Percentiles rank a stretch among this genome's conserved stretches.
These are phyloP conservation scores for Phrynocephalus vlangalii DNA, from an alignment of 2,797 vertebrate genomes.

Conservation along the genomic window DNA sequence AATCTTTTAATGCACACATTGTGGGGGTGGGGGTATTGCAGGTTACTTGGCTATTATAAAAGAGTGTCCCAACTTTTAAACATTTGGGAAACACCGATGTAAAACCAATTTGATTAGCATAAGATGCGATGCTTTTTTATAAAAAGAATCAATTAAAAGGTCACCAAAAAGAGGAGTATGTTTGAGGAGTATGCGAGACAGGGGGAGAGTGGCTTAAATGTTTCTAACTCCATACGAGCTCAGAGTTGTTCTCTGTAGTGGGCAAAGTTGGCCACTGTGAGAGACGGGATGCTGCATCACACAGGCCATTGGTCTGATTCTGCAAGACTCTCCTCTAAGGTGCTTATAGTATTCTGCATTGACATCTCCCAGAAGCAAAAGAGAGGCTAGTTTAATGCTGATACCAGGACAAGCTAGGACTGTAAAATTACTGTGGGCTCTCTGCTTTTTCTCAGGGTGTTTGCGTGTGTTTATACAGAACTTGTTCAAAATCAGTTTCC, in stretches of 20 bases:
- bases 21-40: too few relatives aligned
- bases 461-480: background rate
- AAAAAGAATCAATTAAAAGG: background rate
- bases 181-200: background rate
- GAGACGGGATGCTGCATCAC: too few relatives aligned
- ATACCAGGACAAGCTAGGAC: too few relatives aligned
- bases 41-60: too few relatives aligned
- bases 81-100: too few relatives aligned
- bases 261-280: background rate
- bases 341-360: too few relatives aligned
- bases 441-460: background rate
- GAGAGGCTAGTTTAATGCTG: too few relatives aligned
- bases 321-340: too few relatives aligned
- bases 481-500: background rate
- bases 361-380: too few relatives aligned
- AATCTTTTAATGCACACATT: too few relatives aligned
- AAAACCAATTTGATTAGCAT: background rate
- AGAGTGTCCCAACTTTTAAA: too few relatives aligned
- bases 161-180: background rate
- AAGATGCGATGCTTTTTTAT: background rate
- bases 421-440: background rate
- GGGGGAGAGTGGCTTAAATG: background rate
- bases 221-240: background rate
- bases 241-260: background rate
- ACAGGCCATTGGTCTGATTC: too few relatives aligned